Percentiles rank a stretch among this genome's conserved stretches.
Conservation (phyloP, 2,888 invertebrate genomes). For the Rhopalosiphum nymphaeae region DNA sequence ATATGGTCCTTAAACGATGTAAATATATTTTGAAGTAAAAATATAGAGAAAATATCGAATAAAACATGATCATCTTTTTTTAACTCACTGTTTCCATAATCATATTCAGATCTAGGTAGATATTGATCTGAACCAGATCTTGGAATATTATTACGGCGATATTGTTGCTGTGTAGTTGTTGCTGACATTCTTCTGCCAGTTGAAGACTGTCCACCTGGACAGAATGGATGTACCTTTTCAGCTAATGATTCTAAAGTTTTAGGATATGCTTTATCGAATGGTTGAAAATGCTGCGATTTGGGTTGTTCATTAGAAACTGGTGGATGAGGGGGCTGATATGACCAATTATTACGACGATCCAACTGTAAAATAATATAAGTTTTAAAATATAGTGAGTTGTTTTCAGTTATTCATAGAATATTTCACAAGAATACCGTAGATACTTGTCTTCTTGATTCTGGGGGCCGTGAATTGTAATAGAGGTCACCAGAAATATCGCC, state of each 20-base stretch:
- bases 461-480: slow-evolving; percentile 81
- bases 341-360: slow-evolving; percentile 69
- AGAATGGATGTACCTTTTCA: slow-evolving; percentile 89
- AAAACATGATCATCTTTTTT: neutral
- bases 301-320: slow-evolving; percentile 93
- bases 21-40: neutral
- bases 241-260: slow-evolving; percentile 92
- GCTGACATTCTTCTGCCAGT: slow-evolving; percentile 76
- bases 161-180: slow-evolving; percentile 70
- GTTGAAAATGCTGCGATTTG: slow-evolving; percentile 86
- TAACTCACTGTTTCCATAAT: slow-evolving; percentile 67
- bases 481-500: slow-evolving; percentile 77
- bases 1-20: slow-evolving; percentile 71
- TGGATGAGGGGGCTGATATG: slow-evolving; percentile 84
- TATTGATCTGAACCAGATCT: slow-evolving; percentile 94
- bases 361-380: slow-evolving; percentile 65
- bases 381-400: neutral
- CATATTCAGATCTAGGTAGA: slow-evolving; percentile 86
- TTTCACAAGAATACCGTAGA: slow-evolving; percentile 66
- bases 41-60: neutral
- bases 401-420: neutral
- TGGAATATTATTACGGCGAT: slow-evolving; percentile 73
- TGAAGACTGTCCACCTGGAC: slow-evolving; percentile 72
- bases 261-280: slow-evolving; percentile 87
- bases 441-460: slow-evolving; percentile 66